Base-by-base conservation (phyloP, 2,888 invertebrate genomes). In the Eumacrocentrus americanus region DNA sequence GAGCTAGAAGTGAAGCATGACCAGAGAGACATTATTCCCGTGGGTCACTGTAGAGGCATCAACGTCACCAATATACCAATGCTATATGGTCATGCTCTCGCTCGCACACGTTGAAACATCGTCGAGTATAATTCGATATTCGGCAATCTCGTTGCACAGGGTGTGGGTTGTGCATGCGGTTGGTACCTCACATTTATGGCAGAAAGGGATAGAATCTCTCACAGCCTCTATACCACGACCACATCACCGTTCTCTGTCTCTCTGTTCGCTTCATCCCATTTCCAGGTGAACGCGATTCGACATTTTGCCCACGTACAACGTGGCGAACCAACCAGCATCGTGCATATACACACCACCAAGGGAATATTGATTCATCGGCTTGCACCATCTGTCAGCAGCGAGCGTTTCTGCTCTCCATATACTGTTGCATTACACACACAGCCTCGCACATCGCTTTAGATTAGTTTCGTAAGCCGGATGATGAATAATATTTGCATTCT, bases 311-410 rank as follows among this genome's bases (percentile, higher is more conserved):
- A 55, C 50, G 47, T 59, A 48, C 29, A 42, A 42, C 34, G 50
- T 34, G 47, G 42, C 38, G 48, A 59, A 40, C 42, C 54, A 53
- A 59, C 47, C 38, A 53, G 47, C 14, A 44, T 29, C 18, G 16
- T 54, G 42, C 16, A 42, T 42, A 42, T 38, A 52, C 23, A 40
- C 14, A 37, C 20, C 40, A 16, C 29, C 42, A 25, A 46, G 35
- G 40, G 54, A 70, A 72, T 73, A 74, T 74, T 73, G 74, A 74
- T 73, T 74, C 68, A 70, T 67, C 65, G 65, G 65, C 66, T 65
- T 65, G 72, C 73, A 72, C 73, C 74, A 73, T 73, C 74, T 74
- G 72, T 71, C 72, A 74, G 70, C 66, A 61, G 64, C 61, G 62
- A 59, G 60, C 56, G 58, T 22, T 54, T 29, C 22, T 16, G 47